A percentile compares a stretch with the other conserved stretches of the same genome.
Conservation (phyloP, 2,797 vertebrate species). For the Platalea minor region DNA sequence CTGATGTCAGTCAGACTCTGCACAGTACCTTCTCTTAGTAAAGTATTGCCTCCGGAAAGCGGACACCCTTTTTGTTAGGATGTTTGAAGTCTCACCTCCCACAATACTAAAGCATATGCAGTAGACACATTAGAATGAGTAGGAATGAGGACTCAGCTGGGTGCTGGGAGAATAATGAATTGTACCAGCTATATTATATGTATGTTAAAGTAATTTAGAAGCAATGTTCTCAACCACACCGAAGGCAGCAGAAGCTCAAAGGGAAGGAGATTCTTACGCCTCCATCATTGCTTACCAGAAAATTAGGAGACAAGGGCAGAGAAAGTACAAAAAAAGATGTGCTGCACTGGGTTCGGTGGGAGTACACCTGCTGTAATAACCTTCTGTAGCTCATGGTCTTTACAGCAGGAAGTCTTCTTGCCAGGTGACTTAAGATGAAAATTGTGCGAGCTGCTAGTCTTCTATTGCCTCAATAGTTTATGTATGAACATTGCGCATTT, state of each 20-base stretch:
- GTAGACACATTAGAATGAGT: not conserved
- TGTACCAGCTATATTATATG: not conserved
- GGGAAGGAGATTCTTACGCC: not conserved
- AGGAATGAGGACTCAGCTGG: not conserved
- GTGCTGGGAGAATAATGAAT: not conserved
- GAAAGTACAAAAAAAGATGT: not conserved
- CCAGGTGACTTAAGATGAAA: not conserved
- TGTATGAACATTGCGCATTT: not conserved
- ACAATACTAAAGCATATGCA: not conserved
- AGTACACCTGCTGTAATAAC: not conserved
- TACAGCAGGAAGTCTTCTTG: not conserved
- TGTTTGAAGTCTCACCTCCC: not conserved
- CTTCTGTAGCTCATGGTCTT: not conserved
- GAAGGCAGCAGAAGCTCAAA: not conserved
- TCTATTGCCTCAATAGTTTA: not conserved
- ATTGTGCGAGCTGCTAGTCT: not conserved
- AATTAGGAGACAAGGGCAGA: not conserved
- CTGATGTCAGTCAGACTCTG: not conserved
- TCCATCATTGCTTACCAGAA: not conserved
- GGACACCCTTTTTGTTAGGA: not conserved
- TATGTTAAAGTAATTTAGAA: not conserved
- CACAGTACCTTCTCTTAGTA: not conserved
- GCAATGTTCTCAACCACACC: not conserved
- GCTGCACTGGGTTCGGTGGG: not conserved
- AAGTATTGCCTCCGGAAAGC: not conserved